Conservation (phyloP, 1,140 invertebrate genomes). For the Cherax quadricarinatus region DNA sequence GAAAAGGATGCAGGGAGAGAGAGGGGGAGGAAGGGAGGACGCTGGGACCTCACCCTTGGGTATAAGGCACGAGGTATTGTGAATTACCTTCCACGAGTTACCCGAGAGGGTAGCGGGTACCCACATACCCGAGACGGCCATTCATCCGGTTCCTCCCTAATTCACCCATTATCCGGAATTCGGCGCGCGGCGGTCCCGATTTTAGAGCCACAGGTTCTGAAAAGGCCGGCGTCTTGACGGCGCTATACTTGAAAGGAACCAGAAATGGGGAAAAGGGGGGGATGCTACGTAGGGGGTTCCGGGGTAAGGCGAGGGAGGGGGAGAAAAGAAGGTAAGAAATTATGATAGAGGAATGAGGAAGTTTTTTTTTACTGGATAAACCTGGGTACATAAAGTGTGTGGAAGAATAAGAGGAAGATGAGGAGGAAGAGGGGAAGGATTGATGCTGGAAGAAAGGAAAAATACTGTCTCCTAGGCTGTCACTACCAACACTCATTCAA, state of each 20-base stretch:
- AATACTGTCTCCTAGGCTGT: neutral
- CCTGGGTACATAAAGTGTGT: neutral
- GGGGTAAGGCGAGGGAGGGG: neutral
- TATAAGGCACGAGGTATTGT: neutral
- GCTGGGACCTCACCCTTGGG: too few species aligned
- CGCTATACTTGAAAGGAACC: constrained; percentile 1
- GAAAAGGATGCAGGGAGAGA: too few species aligned
- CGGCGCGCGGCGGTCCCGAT: constrained; percentile 22
- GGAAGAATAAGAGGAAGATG: neutral
- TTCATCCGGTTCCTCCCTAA: neutral
- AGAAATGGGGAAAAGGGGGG: neutral
- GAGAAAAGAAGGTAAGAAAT: neutral
- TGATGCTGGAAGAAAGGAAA: neutral
- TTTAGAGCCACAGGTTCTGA: constrained; percentile 3
- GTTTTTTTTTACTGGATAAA: neutral
- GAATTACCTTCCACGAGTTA: neutral
- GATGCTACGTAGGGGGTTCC: constrained; percentile 29
- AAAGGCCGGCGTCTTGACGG: constrained; percentile 16
- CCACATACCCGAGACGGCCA: neutral
- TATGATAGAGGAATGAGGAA: neutral
- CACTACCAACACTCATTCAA: too few species aligned
- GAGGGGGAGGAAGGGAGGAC: too few species aligned
- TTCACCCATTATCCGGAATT: constrained; percentile 40
- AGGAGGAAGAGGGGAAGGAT: neutral
- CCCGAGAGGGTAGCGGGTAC: neutral